Base-by-base conservation (phyloP, 2,888 invertebrate genomes). In the Trissolcus brochymenae region DNA sequence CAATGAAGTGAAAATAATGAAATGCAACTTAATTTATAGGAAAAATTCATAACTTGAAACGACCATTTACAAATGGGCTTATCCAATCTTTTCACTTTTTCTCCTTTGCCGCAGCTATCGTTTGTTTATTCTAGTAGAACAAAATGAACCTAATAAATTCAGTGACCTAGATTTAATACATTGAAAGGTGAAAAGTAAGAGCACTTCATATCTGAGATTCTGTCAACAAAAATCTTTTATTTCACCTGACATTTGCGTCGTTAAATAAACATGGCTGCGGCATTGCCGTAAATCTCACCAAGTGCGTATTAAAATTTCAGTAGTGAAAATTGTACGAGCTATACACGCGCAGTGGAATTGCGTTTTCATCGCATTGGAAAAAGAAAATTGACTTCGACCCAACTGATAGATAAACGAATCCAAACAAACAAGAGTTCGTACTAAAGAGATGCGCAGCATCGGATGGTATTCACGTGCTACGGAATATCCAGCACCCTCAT, bases 251-350 rank as follows among this genome's bases (percentile, higher is more conserved):
- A 77, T 65, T 55, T 41, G 51, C 70, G 71, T 78, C 78, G 80
- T 80, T 80, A 80, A 80, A 78, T 71, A 73, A 78, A 78, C 67
- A 76, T 73, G 66, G 61, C 73, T 57, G 61, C 62, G 61, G 35
- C 14, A 7, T 6, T n/a, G 49, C 79, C 81, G 80, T 81, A 81
- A 81, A 81, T 81, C 81, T 80, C 74, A 43, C 64, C 73, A 79
- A 80, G 80, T 78, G 72, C 79, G 79, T 76, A 81, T 81, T 80
- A 81, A 81, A 81, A 81, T 81, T 81, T 79, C 80, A 68, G 55
- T 72, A 71, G 71, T 76, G 79, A 79, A 80, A 79, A 79, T 79
- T 71, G 77, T 74, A 49, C 65, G 13, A 29, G 53, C 60, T 61
- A 19, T 19, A 2, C 19, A 19, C 19, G 70, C 54, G 17, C 56